Evolutionary conservation across 2,113 vertebrate genomes (phyloP).

Genomic region (Hemichromis elongatus): DNA sequence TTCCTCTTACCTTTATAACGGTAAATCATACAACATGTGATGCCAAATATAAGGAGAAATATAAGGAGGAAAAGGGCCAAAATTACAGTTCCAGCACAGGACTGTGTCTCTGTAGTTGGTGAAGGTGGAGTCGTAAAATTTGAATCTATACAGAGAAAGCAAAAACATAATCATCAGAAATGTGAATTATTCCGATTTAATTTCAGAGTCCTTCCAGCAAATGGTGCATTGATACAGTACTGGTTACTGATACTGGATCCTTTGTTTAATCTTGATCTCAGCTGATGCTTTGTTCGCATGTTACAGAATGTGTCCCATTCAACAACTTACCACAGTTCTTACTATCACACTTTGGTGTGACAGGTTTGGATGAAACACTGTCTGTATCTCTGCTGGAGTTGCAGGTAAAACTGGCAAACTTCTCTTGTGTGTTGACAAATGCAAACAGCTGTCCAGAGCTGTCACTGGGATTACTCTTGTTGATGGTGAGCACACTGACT

Average conservation of each 20-base stretch:
- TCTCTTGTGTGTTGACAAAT: background rate
- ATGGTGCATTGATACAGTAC: rapidly evolving
- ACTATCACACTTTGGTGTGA: background rate
- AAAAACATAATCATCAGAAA: background rate
- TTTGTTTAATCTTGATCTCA: background rate
- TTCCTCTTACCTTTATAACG: background rate
- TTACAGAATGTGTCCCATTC: background rate
- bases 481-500: rapidly evolving
- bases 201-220: background rate
- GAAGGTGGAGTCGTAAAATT: rapidly evolving
- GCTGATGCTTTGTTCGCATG: background rate
- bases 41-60: too few relatives aligned
- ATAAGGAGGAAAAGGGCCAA: rapidly evolving
- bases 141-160: rapidly evolving
- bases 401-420: constrained; percentile 1
- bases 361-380: rapidly evolving
- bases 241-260: too few relatives aligned
- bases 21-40: rapidly evolving
- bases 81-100: rapidly evolving
- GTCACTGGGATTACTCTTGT: rapidly evolving
- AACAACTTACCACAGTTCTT: background rate
- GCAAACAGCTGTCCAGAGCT: rapidly evolving
- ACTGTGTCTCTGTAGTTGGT: rapidly evolving
- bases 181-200: background rate
- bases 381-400: background rate